Conservation (phyloP, 2,113 vertebrate genomes). For the Willisornis vidua region DNA sequence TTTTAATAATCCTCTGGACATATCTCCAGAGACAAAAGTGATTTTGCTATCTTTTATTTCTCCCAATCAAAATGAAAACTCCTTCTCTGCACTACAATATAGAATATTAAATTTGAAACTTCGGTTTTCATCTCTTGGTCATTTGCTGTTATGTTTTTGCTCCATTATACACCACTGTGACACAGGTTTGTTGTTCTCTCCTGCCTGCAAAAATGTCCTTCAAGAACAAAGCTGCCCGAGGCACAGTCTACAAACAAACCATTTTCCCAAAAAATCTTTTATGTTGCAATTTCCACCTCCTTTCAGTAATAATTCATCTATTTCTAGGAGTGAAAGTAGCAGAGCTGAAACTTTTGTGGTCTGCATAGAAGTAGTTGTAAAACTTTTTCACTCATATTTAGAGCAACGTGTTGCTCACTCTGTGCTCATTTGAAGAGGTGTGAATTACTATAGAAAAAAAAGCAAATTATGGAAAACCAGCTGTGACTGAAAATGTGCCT, state of each 20-base stretch:
- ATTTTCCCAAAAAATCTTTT: neutral
- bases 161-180: neutral
- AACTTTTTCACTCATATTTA: neutral
- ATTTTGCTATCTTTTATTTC: neutral
- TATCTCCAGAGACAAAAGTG: neutral
- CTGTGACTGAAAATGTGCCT: neutral
- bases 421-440: neutral
- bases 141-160: neutral
- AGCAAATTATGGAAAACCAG: neutral
- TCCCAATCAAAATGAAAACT: neutral
- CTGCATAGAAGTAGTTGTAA: neutral
- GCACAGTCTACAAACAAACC: neutral
- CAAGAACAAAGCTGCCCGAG: neutral
- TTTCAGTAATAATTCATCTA: neutral
- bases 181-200: neutral
- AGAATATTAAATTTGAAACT: neutral
- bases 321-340: neutral
- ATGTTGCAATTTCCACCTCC: neutral
- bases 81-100: neutral
- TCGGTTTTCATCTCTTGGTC: neutral
- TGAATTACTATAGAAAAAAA: neutral
- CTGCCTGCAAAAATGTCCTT: neutral
- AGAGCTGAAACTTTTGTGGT: neutral
- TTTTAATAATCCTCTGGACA: neutral
- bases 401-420: neutral